A percentile compares a stretch with the other conserved stretches of the same genome.
Evolutionary conservation across 2,797 vertebrate genomes (phyloP).

Genomic region (Nothura maculosa): DNA sequence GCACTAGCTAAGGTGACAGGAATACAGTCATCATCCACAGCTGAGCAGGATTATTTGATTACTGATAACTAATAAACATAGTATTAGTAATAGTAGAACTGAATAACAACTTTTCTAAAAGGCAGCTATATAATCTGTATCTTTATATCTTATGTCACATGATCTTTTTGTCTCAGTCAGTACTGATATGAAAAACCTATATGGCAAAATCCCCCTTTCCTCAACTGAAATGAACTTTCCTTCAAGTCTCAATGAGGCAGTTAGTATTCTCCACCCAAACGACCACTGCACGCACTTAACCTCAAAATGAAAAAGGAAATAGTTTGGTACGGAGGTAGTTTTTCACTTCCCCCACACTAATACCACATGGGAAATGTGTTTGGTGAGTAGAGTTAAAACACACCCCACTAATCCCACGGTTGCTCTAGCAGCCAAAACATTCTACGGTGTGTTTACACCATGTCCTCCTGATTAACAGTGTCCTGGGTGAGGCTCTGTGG

Average conservation of each 20-base stretch:
- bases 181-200: background rate
- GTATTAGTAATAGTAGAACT: background rate
- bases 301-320: constrained; percentile 62
- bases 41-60: background rate
- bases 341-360: constrained; percentile 54
- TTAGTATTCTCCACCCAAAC: constrained; percentile 16
- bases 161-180: background rate
- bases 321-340: constrained; percentile 36
- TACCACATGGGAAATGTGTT: constrained; percentile 31
- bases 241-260: background rate
- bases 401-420: constrained; percentile 22
- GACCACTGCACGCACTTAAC: background rate
- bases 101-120: background rate
- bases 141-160: background rate
- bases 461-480: background rate
- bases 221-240: background rate
- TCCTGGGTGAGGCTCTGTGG: constrained; percentile 41
- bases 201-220: background rate
- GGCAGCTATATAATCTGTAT: background rate
- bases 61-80: background rate
- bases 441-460: constrained; percentile 3
- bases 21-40: background rate
- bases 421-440: constrained; percentile 24
- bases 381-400: constrained; percentile 2
- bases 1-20: background rate